These are phyloP conservation scores for Tyrannus savana DNA, from an alignment of 2,113 vertebrate genomes.

Conservation along the genomic window DNA sequence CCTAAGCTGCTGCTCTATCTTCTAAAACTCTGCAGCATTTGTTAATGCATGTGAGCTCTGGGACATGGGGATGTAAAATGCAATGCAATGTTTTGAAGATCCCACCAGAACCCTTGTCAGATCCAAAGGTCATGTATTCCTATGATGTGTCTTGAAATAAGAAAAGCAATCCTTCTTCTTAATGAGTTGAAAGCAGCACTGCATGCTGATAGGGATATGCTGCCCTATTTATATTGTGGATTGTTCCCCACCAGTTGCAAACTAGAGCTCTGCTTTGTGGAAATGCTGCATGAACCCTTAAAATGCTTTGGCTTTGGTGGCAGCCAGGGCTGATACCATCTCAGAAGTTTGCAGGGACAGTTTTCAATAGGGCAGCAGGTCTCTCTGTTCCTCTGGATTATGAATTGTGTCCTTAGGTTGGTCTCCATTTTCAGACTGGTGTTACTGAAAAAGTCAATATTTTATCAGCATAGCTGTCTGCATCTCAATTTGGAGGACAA, in stretches of 20 bases:
- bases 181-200: not conserved
- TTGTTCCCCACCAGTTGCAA: not conserved
- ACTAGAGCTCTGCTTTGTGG: not conserved
- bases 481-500: not conserved
- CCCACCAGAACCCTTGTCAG: not conserved
- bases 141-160: not conserved
- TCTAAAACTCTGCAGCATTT: not conserved
- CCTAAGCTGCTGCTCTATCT: not conserved
- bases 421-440: not conserved
- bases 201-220: fast-evolving
- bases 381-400: not conserved
- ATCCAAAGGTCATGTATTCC: not conserved
- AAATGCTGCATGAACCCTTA: not conserved
- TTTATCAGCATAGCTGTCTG: not conserved
- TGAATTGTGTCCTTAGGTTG: not conserved
- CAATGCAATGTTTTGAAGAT: not conserved
- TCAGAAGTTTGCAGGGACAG: not conserved
- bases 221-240: not conserved
- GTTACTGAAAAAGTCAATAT: not conserved
- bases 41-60: not conserved
- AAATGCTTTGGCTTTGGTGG: not conserved
- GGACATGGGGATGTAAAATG: not conserved
- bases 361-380: not conserved
- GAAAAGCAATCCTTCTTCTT: not conserved
- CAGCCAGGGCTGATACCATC: not conserved